Percentiles rank a stretch among this genome's conserved stretches.
phyloP scores from a whole-genome alignment of 2,113 vertebrate species.

The Oncorhynchus nerka region DNA sequence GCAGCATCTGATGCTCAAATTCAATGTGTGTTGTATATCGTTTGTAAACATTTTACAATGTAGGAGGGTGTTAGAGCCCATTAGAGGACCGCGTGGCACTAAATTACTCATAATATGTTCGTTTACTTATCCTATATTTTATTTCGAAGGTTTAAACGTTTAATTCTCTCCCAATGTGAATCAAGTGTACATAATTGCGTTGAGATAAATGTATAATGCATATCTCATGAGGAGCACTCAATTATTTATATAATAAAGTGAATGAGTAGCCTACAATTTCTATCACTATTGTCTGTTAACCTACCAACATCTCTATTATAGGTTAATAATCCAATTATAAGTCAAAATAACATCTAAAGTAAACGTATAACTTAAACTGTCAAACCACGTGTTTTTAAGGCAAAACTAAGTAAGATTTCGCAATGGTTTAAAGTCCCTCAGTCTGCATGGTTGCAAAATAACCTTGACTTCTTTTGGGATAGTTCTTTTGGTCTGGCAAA shows the following conservation, averaged over 20 bases:
- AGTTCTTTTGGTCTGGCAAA: too few species aligned
- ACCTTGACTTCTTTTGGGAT: too few species aligned
- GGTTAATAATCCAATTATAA: too few species aligned
- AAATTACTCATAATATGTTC: constrained; percentile 66
- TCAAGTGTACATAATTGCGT: constrained; percentile 71
- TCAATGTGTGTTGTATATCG: constrained; percentile 82
- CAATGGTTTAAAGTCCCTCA: too few species aligned
- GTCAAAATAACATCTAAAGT: too few species aligned
- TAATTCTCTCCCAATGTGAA: constrained; percentile 54
- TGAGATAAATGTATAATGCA: constrained; percentile 64
- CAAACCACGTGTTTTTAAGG: too few species aligned
- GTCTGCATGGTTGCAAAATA: too few species aligned
- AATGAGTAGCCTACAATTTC: constrained; percentile 34
- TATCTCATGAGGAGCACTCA: constrained; percentile 69
- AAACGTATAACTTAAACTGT: too few species aligned
- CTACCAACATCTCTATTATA: constrained; percentile 1
- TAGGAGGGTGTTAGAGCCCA: constrained; percentile 80
- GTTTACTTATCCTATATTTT: constrained; percentile 69
- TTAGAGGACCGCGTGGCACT: constrained; percentile 65
- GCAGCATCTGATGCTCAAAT: constrained; percentile 76
- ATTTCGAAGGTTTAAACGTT: constrained; percentile 76
- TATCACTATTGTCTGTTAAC: constrained; percentile 17
- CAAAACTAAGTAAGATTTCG: too few species aligned
- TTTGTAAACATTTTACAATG: constrained; percentile 76
- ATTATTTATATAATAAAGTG: constrained; percentile 75